A percentile compares a stretch with the other conserved stretches of the same genome.
Conservation (phyloP, 2,113 vertebrate genomes). For the Falcunculus frontatus region DNA sequence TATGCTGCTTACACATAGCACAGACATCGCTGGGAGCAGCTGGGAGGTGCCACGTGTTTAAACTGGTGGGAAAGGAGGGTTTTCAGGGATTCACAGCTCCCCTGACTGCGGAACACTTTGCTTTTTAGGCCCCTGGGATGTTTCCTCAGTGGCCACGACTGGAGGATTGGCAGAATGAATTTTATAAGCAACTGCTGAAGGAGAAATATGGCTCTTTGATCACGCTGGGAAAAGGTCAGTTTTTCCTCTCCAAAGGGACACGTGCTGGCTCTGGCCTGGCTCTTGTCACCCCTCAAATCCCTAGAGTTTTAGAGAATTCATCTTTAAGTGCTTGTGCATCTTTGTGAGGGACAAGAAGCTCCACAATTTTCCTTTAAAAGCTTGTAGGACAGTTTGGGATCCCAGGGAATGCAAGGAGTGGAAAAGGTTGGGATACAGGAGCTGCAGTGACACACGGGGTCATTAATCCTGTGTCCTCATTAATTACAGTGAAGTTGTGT, state of each 20-base stretch:
- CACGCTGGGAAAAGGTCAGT: background rate
- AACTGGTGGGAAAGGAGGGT: background rate
- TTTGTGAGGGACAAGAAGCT: background rate
- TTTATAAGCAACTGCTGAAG: background rate
- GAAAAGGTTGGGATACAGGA: background rate
- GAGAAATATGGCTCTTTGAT: background rate
- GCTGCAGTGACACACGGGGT: rapidly evolving
- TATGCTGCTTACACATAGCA: background rate
- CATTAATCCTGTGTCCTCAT: background rate
- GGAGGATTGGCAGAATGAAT: background rate
- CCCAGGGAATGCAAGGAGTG: background rate
- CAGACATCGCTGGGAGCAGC: background rate
- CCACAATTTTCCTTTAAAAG: background rate
- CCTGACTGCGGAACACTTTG: background rate
- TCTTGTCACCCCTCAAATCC: background rate
- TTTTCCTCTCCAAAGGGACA: background rate
- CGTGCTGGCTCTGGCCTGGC: background rate
- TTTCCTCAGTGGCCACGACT: background rate
- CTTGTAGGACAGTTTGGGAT: background rate
- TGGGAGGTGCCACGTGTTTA: background rate
- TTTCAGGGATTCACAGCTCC: background rate
- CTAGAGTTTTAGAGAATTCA: background rate
- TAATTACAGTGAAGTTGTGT: background rate
- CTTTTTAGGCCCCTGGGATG: background rate
- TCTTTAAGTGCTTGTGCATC: background rate